Conservation (phyloP, 37 sponge, comb jelly and placozoan species). For the Mnemiopsis leidyi region DNA sequence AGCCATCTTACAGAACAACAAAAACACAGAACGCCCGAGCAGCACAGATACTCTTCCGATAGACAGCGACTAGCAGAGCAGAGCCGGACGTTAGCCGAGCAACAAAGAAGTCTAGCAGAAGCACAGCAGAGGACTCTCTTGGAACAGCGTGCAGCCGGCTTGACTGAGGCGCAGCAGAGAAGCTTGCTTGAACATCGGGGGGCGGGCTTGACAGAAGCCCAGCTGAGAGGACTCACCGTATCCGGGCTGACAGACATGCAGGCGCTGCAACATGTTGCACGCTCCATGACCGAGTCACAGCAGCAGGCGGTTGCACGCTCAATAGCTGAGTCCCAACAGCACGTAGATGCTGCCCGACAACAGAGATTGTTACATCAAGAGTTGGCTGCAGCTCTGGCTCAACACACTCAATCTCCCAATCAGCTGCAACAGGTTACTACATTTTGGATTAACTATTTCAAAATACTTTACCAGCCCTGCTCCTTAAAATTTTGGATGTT, state of each 20-base stretch:
- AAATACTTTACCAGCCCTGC: no score
- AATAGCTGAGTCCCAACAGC: background rate
- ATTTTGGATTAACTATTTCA: no score
- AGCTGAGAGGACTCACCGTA: background rate
- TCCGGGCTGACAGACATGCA: background rate
- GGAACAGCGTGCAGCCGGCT: background rate
- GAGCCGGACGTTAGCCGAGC: background rate
- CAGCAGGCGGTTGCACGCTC: background rate
- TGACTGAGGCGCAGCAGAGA: slow-evolving; percentile 20
- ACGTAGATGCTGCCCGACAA: background rate
- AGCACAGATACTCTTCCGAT: background rate
- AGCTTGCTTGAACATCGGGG: background rate
- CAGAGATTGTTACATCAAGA: slow-evolving; percentile 62
- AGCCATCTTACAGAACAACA: slow-evolving; percentile 7
- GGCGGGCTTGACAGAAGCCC: background rate
- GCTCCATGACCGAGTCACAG: background rate
- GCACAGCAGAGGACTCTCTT: background rate
- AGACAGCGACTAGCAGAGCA: background rate
- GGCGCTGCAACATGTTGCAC: background rate
- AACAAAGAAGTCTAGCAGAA: background rate
- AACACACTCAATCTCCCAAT: slow-evolving; percentile 24
- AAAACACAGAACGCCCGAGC: background rate
- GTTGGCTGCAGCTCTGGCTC: slow-evolving; percentile 24
- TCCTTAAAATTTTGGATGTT: no score
- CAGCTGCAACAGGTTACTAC: slow-evolving; percentile 64